Conservation (phyloP, 1,140 invertebrate genomes). For the Mylabris phalerata region DNA sequence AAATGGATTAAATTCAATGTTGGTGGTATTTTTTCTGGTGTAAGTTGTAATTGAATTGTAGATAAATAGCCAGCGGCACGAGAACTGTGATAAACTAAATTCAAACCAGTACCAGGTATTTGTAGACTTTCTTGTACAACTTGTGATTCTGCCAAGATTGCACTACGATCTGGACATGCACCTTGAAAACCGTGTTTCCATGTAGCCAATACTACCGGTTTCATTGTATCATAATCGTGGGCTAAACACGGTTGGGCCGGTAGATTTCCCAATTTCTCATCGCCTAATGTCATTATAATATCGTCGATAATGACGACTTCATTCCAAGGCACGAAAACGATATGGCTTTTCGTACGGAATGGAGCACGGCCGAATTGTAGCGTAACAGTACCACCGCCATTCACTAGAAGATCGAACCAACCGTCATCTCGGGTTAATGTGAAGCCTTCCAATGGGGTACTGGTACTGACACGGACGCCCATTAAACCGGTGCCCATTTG, state of each 20-base stretch:
- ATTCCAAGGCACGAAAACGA: slow-evolving; percentile 95
- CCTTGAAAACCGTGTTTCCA: slow-evolving; percentile 97
- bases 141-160: slow-evolving; percentile 91
- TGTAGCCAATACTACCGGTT: slow-evolving; percentile 87
- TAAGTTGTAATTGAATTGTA: slow-evolving; percentile 89
- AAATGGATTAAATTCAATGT: slow-evolving; percentile 81
- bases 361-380: slow-evolving; percentile 89
- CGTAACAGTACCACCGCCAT: slow-evolving; percentile 92
- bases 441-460: slow-evolving; percentile 84
- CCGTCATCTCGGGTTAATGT: slow-evolving; percentile 86
- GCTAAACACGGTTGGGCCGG: slow-evolving; percentile 72
- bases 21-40: slow-evolving; percentile 73
- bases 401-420: slow-evolving; percentile 95
- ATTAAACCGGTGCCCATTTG: slow-evolving; percentile 85
- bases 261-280: slow-evolving; percentile 58
- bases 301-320: slow-evolving; percentile 90
- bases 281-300: slow-evolving; percentile 75
- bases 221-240: slow-evolving; percentile 91
- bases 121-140: slow-evolving; percentile 90
- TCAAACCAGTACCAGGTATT: slow-evolving; percentile 86
- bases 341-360: slow-evolving; percentile 82
- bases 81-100: slow-evolving; percentile 93
- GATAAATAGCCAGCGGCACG: slow-evolving; percentile 86
- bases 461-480: slow-evolving; percentile 88
- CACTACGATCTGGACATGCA: slow-evolving; percentile 84